These are phyloP conservation scores for Adelosebastes latens DNA, from an alignment of 2,797 vertebrate species.

Conservation along the genomic window DNA sequence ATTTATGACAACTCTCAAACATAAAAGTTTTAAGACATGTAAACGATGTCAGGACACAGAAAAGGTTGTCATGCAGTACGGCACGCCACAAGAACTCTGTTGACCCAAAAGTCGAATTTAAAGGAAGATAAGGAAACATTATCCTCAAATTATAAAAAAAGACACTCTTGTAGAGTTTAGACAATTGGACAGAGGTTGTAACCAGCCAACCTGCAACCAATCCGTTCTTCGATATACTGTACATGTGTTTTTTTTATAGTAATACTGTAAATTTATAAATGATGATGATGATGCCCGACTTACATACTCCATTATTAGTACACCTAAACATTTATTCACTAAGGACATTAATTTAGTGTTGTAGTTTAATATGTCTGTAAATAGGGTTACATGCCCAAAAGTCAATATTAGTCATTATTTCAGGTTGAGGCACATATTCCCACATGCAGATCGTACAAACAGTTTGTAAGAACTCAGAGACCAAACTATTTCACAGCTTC, in stretches of 20 bases:
- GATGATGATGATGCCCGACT: neutral
- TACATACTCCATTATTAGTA: neutral
- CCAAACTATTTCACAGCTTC: slow-evolving; percentile 63
- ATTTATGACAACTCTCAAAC: neutral
- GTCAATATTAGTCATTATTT: neutral
- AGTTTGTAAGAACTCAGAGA: neutral
- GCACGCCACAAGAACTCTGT: neutral
- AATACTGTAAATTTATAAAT: neutral
- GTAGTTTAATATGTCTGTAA: neutral
- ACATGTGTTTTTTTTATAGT: neutral
- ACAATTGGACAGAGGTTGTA: slow-evolving; percentile 63
- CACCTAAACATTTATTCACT: neutral
- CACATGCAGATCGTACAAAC: neutral
- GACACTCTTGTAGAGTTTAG: slow-evolving; percentile 7
- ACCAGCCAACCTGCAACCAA: slow-evolving; percentile 74
- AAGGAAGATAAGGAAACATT: neutral
- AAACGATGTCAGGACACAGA: neutral
- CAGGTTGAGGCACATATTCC: neutral
- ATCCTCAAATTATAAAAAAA: slow-evolving; percentile 1
- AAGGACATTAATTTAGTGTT: slow-evolving; percentile 37
- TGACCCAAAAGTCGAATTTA: neutral
- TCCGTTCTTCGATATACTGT: slow-evolving; percentile 3
- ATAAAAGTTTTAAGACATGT: neutral
- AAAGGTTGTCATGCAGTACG: neutral
- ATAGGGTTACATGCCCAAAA: neutral